These are phyloP conservation scores for Litocranius walleri DNA, from an alignment of 2,113 vertebrate genomes.

Conservation along the genomic window DNA sequence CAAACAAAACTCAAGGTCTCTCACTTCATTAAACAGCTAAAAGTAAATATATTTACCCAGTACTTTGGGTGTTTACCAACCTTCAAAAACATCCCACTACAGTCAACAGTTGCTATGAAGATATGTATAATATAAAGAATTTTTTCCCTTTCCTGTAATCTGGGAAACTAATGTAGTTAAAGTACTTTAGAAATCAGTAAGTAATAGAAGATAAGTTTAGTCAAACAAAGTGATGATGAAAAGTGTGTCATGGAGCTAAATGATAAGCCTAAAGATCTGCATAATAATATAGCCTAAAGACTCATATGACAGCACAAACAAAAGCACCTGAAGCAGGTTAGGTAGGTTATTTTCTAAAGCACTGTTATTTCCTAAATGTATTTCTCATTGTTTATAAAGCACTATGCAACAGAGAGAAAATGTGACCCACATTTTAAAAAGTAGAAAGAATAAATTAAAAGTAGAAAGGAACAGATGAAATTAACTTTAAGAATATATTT, in stretches of 20 bases:
- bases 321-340: neutral
- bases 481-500: neutral
- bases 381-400: neutral
- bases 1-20: constrained; percentile 74
- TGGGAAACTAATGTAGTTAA: constrained; percentile 1
- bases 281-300: neutral
- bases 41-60: constrained; percentile 64
- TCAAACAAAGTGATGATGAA: constrained; percentile 44
- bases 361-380: neutral
- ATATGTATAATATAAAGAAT: constrained; percentile 45
- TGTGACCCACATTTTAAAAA: neutral
- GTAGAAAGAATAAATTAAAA: neutral
- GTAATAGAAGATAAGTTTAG: constrained; percentile 20
- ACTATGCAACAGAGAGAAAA: constrained; percentile 7
- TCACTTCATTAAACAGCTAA: constrained; percentile 69
- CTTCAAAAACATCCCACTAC: constrained; percentile 13
- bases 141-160: constrained; percentile 18
- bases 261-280: neutral
- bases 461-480: neutral
- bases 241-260: constrained; percentile 23
- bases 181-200: constrained; percentile 5
- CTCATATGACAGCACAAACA: neutral
- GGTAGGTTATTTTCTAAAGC: neutral
- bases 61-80: constrained; percentile 57
- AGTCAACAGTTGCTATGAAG: constrained; percentile 48